Conservation (phyloP, 2,888 invertebrate genomes). For the Agriopis marginaria region DNA sequence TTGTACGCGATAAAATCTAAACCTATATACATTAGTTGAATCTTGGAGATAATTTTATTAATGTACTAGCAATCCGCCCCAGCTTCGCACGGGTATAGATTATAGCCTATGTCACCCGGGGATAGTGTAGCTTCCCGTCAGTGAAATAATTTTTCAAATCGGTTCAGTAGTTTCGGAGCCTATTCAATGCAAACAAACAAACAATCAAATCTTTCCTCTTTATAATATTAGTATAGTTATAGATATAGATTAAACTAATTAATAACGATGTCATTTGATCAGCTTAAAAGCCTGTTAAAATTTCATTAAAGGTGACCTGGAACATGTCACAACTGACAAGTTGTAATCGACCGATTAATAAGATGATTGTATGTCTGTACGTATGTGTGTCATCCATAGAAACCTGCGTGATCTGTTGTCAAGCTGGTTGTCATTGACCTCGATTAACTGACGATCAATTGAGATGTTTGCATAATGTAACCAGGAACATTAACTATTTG, state of each 20-base stretch:
- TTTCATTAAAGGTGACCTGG: slow-evolving; percentile 9
- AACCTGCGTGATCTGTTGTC: slow-evolving; percentile 11
- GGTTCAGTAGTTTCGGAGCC: too few species aligned
- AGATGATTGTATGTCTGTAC: background rate
- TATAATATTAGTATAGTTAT: too few species aligned
- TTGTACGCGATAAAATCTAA: background rate
- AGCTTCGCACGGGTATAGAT: too few species aligned
- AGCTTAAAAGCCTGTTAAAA: background rate
- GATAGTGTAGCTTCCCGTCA: too few species aligned
- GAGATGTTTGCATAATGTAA: slow-evolving; percentile 2
- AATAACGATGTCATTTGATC: background rate
- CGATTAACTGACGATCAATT: slow-evolving; percentile 2
- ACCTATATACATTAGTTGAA: background rate
- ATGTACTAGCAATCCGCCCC: too few species aligned
- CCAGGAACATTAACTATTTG: background rate
- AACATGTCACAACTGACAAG: background rate
- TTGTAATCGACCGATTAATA: slow-evolving; percentile 7
- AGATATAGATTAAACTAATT: background rate
- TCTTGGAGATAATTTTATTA: too few species aligned
- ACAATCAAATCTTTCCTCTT: too few species aligned
- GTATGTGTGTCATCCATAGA: slow-evolving; percentile 22
- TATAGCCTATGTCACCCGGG: too few species aligned
- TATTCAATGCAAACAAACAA: too few species aligned
- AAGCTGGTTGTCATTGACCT: slow-evolving; percentile 27
- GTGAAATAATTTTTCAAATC: too few species aligned